A percentile compares a stretch with the other conserved stretches of the same genome.
Conservation (phyloP, 1,140 invertebrate genomes). For the Drosophila funebris region DNA sequence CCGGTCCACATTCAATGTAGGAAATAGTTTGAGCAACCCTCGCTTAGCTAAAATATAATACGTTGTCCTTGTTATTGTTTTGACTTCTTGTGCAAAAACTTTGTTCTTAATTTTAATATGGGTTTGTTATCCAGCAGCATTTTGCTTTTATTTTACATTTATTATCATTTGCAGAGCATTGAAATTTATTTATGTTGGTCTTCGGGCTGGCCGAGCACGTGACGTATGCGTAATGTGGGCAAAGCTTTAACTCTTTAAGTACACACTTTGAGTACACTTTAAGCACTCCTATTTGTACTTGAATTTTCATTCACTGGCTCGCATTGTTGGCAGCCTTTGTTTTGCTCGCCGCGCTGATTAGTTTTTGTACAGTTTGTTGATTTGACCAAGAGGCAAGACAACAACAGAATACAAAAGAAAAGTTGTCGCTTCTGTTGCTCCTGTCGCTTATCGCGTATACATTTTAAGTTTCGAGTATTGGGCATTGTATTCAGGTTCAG, state of each 20-base stretch:
- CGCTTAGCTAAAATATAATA: conserved; percentile 42
- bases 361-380: conserved; percentile 54
- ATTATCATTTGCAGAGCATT: conserved; percentile 78
- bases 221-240: conserved; percentile 54
- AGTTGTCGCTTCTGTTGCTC: conserved; percentile 34
- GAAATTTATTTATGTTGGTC: conserved; percentile 73
- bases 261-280: not conserved
- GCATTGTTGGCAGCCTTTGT: conserved; percentile 58
- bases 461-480: conserved; percentile 71
- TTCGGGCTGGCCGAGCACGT: conserved; percentile 33
- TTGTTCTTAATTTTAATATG: conserved; percentile 73
- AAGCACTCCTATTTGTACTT: not conserved
- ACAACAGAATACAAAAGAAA: conserved; percentile 29
- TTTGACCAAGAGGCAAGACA: conserved; percentile 15
- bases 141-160: conserved; percentile 80
- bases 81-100: conserved; percentile 75
- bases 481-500: conserved; percentile 33
- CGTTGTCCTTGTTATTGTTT: conserved; percentile 77
- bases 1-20: no score
- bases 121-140: conserved; percentile 44
- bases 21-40: conserved; percentile 22
- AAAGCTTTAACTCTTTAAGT: conserved; percentile 58
- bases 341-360: conserved; percentile 61
- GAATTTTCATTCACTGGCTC: conserved; percentile 17
- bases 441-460: conserved; percentile 61